A percentile compares a stretch with the other conserved stretches of the same genome.
phyloP scores from a whole-genome alignment of 2,113 vertebrate genomes.

The Argyrosomus japonicus region DNA sequence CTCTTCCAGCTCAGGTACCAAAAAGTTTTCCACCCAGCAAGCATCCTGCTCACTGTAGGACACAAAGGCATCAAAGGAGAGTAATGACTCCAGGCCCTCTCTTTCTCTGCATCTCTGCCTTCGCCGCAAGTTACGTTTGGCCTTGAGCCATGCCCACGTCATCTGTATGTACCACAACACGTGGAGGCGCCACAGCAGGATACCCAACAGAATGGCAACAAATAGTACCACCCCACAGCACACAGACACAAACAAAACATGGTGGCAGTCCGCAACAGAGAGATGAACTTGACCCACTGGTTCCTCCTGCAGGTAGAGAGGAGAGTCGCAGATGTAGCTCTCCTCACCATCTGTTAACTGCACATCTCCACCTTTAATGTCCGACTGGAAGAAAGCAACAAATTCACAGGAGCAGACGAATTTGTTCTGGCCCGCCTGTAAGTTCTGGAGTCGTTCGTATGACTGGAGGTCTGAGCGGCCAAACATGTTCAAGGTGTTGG shows the following conservation, averaged over 20 bases:
- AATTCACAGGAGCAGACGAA: slow-evolving; percentile 92
- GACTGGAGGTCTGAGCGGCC: slow-evolving; percentile 75
- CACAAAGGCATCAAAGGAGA: slow-evolving; percentile 90
- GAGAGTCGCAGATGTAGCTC: slow-evolving; percentile 88
- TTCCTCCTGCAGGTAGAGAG: slow-evolving; percentile 79
- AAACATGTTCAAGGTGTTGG: slow-evolving; percentile 86
- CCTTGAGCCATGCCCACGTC: slow-evolving; percentile 91
- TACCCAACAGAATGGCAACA: slow-evolving; percentile 38
- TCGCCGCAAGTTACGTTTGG: slow-evolving; percentile 84
- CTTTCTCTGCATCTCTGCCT: slow-evolving; percentile 59
- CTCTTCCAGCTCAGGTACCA: slow-evolving; percentile 90
- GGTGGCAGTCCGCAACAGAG: slow-evolving; percentile 83
- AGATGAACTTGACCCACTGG: slow-evolving; percentile 69
- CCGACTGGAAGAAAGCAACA: slow-evolving; percentile 79
- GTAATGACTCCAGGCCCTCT: not conserved
- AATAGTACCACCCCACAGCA: slow-evolving; percentile 79
- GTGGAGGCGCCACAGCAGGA: slow-evolving; percentile 80
- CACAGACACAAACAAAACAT: slow-evolving; percentile 73
- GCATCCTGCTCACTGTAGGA: slow-evolving; percentile 93
- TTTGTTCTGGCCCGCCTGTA: slow-evolving; percentile 87
- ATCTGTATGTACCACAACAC: slow-evolving; percentile 91
- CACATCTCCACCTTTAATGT: not conserved
- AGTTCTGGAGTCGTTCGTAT: slow-evolving; percentile 76
- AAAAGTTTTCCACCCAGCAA: slow-evolving; percentile 89
- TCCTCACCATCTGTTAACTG: slow-evolving; percentile 78